phyloP scores from a whole-genome alignment of 2,888 invertebrate species.

The Dasypolia templi region DNA sequence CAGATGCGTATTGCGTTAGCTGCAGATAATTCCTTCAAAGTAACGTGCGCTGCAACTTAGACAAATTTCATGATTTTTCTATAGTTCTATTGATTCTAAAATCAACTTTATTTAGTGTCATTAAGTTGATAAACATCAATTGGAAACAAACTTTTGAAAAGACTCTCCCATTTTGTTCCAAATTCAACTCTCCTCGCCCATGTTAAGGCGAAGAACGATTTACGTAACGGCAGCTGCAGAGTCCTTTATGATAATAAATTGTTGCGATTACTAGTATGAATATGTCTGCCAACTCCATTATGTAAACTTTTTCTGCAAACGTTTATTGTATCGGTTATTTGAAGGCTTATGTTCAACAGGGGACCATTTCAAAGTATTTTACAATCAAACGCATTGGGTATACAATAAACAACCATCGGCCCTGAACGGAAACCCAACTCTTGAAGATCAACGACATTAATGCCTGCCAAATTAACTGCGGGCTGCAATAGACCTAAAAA shows the following conservation, averaged over 20 bases:
- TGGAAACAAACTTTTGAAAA: neutral
- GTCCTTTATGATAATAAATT: constrained; percentile 2
- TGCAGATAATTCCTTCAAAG: constrained; percentile 12
- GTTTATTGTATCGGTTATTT: constrained; percentile 19
- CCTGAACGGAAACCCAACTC: neutral
- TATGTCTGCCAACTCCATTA: neutral
- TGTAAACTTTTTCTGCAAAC: constrained; percentile 5
- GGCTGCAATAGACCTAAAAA: neutral
- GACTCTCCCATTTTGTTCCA: neutral
- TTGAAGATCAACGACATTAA: neutral
- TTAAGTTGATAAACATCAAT: neutral
- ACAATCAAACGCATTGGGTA: neutral
- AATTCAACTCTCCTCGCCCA: neutral
- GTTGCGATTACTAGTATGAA: constrained; percentile 4
- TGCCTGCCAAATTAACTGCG: neutral
- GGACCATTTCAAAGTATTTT: constrained; percentile 3
- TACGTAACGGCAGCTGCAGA: neutral
- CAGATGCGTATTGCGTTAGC: neutral
- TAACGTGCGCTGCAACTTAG: neutral
- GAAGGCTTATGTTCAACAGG: constrained; percentile 8
- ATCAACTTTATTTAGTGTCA: too few species aligned
- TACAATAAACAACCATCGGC: neutral
- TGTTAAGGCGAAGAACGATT: neutral
- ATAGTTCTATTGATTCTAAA: neutral
- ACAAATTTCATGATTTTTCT: too few species aligned